Conservation (phyloP, 2,113 vertebrate genomes). For the Sminthopsis crassicaudata region DNA sequence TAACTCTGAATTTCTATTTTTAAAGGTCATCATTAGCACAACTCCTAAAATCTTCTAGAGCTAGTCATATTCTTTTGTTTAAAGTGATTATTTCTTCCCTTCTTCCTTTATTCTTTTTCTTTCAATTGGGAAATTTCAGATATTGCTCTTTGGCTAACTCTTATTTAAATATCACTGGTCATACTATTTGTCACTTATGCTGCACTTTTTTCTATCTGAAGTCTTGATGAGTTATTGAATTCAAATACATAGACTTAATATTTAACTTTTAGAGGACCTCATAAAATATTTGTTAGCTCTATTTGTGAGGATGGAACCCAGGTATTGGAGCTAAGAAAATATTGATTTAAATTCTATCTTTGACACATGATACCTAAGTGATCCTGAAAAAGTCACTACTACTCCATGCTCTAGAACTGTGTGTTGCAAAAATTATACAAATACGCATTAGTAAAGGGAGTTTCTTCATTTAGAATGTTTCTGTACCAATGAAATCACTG, state of each 20-base stretch:
- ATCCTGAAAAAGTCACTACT: background rate
- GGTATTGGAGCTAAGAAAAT: background rate
- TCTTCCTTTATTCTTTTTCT: constrained; percentile 15
- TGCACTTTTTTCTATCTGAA: background rate
- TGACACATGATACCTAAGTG: background rate
- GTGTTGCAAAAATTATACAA: background rate
- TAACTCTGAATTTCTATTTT: background rate
- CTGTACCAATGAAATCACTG: background rate
- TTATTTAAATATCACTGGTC: constrained; percentile 4
- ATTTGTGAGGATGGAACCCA: background rate
- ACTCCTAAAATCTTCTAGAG: constrained; percentile 43
- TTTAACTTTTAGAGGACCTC: constrained; percentile 12
- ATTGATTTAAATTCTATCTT: background rate
- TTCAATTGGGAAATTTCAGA: background rate
- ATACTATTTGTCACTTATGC: background rate
- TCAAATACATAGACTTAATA: background rate
- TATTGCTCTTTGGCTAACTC: constrained; percentile 2
- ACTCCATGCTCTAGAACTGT: background rate
- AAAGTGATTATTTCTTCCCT: constrained; percentile 33
- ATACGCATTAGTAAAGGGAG: background rate
- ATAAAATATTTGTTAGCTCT: background rate
- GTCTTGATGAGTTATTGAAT: background rate
- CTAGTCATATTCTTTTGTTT: constrained; percentile 35
- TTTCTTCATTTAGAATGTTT: background rate
- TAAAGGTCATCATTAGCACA: constrained; percentile 23